Conservation (phyloP, 1,140 invertebrate genomes). For the Drosophila busckii region DNA sequence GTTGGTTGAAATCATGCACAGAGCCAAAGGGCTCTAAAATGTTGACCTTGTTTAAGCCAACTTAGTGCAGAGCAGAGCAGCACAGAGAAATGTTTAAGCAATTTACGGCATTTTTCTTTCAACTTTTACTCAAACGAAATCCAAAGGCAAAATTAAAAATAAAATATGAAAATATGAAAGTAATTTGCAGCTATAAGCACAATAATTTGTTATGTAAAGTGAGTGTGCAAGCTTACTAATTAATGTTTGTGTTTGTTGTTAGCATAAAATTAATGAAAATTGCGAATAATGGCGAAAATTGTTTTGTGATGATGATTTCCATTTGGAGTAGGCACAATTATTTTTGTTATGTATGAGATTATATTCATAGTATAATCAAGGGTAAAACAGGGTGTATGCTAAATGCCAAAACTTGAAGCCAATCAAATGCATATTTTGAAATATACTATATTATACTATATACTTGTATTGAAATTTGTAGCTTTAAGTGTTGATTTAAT, state of each 20-base stretch:
- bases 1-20: background rate
- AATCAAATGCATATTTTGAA: slow-evolving; percentile 16
- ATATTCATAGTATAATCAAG: slow-evolving; percentile 35
- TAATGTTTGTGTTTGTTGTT: slow-evolving; percentile 15
- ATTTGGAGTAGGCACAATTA: background rate
- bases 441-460: too few species aligned
- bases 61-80: too few species aligned
- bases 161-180: slow-evolving; percentile 17
- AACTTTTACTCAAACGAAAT: background rate
- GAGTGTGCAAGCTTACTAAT: slow-evolving; percentile 20
- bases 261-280: slow-evolving; percentile 6
- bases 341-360: background rate
- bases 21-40: background rate
- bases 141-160: slow-evolving; percentile 3
- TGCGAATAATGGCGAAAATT: slow-evolving; percentile 8
- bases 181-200: slow-evolving; percentile 22
- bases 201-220: slow-evolving; percentile 44
- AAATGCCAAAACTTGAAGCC: slow-evolving; percentile 51
- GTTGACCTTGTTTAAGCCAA: slow-evolving; percentile 13
- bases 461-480: slow-evolving; percentile 7
- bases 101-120: slow-evolving; percentile 16
- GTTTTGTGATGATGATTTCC: slow-evolving; percentile 9
- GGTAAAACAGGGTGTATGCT: slow-evolving; percentile 65
- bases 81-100: slow-evolving; percentile 12
- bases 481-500: slow-evolving; percentile 18